phyloP scores from a whole-genome alignment of 2,797 vertebrate genomes.

The Sibirionetta formosa region DNA sequence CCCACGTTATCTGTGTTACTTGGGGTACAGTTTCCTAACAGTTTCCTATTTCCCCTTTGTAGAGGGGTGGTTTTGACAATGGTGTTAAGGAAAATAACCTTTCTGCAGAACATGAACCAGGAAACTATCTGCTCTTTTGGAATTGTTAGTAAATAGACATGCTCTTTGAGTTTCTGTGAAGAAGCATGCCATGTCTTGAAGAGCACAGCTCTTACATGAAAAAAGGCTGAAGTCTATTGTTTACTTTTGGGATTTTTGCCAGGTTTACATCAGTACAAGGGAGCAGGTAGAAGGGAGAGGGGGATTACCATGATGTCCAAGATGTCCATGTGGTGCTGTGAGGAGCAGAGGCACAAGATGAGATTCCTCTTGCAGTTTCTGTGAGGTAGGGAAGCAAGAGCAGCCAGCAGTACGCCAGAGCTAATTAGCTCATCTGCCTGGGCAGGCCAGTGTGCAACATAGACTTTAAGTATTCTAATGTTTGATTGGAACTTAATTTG shows the following conservation, averaged over 20 bases:
- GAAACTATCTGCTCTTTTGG: neutral
- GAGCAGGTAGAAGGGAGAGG: neutral
- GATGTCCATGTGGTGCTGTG: neutral
- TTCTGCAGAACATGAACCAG: neutral
- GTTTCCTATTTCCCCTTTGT: neutral
- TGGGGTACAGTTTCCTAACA: neutral
- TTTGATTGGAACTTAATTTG: neutral
- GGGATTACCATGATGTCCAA: neutral
- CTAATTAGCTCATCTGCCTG: neutral
- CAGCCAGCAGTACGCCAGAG: rapidly evolving
- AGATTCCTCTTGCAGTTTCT: neutral
- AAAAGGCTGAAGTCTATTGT: neutral
- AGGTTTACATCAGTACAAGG: neutral
- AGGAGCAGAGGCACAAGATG: neutral
- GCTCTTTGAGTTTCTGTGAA: neutral
- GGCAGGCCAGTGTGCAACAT: neutral
- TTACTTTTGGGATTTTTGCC: neutral
- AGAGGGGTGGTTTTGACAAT: neutral
- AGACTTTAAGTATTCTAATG: neutral
- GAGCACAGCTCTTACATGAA: neutral
- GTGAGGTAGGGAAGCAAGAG: neutral
- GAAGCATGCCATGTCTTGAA: neutral
- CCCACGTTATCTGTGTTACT: neutral
- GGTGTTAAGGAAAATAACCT: neutral
- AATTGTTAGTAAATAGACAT: neutral